A percentile compares a stretch with the other conserved stretches of the same genome.
phyloP scores from a whole-genome alignment of 2,888 invertebrate genomes.

The Synergus japonicus region DNA sequence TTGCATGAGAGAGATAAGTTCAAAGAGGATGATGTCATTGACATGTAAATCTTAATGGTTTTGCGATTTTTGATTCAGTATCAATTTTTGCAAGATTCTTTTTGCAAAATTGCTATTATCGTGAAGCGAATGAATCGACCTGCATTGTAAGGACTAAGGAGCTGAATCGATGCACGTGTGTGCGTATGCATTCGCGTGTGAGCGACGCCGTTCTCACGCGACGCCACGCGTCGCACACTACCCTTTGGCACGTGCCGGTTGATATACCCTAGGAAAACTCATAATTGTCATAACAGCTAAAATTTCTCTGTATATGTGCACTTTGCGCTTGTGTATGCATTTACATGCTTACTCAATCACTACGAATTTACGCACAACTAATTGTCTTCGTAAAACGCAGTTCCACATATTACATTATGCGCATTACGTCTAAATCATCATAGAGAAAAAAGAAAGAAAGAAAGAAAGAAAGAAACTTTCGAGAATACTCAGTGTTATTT shows the following conservation, averaged over 20 bases:
- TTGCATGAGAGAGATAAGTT: not conserved
- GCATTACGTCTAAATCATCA: not conserved
- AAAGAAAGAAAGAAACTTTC: too few relatives aligned
- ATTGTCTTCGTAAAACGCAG: slow-evolving; percentile 1
- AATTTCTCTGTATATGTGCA: slow-evolving; percentile 36
- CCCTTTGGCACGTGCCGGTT: slow-evolving; percentile 67
- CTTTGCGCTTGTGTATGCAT: slow-evolving; percentile 40
- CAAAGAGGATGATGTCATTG: not conserved
- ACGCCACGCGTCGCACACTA: slow-evolving; percentile 64
- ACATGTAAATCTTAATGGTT: not conserved
- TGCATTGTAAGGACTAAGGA: slow-evolving; percentile 2
- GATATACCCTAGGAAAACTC: slow-evolving; percentile 71
- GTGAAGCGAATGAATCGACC: slow-evolving; percentile 29
- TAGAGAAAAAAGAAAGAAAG: too few relatives aligned
- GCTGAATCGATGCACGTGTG: slow-evolving; percentile 45
- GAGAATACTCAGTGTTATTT: too few relatives aligned
- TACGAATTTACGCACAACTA: slow-evolving; percentile 34
- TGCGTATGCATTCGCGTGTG: slow-evolving; percentile 66
- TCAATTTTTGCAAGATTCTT: not conserved
- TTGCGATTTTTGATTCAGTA: not conserved
- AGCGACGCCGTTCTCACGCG: slow-evolving; percentile 75
- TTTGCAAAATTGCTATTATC: not conserved
- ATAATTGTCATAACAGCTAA: slow-evolving; percentile 74
- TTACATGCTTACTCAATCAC: slow-evolving; percentile 37
- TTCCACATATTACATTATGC: not conserved